Base-by-base conservation (phyloP, 2,888 invertebrate genomes). In the Beris chalybata region DNA sequence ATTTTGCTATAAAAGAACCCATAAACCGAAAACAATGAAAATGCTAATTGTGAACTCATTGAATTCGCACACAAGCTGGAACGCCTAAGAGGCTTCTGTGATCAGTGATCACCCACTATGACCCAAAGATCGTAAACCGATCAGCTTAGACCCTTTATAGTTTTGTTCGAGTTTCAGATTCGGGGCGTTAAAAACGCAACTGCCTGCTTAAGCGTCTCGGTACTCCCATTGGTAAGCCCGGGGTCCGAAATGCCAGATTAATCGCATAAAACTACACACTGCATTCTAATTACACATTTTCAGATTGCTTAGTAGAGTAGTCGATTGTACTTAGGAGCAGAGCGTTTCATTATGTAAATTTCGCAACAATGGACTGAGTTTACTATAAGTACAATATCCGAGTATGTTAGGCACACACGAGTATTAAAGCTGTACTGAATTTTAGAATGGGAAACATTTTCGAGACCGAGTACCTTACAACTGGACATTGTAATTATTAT, bases 261-360 rank as follows among this genome's bases (percentile, higher is more conserved):
- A 61, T 61, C 61, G 61, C 22, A 22, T 52, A 47, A 61, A 61
- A 61, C 50, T 22, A 22, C 22, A 22, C 50, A 38, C 52, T 61
- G 50, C 61, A 61, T 52, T 61, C 61, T 61, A 61, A 61, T 61
- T 61, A 61, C 61, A n/a, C 15, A 38, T 61, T 61, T 61, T 52
- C 50, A 38, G 52, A 7, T 5, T 22, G 29, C 29, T n/a, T 6
- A 4, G 50, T 22, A 38, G 50, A 32, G 61, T 52, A 12, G n/a
- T 43, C 61, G 50, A 61, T 61, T 61, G 61, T 61, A 50, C 38
- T 32, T 50, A 50, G 38, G 50, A 43, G 61, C 22, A 52, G 32
- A 61, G 61, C 61, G 61, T 61, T 61, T 61, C 61, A 61, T 61
- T 61, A 61, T 61, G 61, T 61, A 61, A 61, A 61, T 61, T 61